phyloP scores from a whole-genome alignment of 37 sponge, comb jelly and placozoan species.

The Crambe crambe region DNA sequence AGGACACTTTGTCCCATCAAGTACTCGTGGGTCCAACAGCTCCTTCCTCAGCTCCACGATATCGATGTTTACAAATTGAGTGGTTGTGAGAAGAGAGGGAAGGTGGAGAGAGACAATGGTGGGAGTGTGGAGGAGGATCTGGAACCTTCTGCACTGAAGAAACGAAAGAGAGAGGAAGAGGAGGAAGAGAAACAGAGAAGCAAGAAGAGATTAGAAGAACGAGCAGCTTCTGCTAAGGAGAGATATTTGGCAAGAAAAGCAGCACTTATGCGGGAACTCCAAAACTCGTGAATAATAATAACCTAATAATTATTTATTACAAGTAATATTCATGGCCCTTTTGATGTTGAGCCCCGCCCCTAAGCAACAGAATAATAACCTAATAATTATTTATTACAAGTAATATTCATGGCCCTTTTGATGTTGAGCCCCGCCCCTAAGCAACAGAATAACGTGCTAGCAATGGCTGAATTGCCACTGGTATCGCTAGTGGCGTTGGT shows the following conservation, averaged over 20 bases:
- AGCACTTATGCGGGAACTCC: not conserved
- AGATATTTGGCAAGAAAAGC: conserved; percentile 69
- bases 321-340: not conserved
- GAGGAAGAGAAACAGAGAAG: conserved; percentile 14
- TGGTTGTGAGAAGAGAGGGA: conserved; percentile 40
- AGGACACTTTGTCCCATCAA: conserved; percentile 81
- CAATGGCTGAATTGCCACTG: not conserved
- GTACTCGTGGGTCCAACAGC: conserved; percentile 84
- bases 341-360: conserved; percentile 37
- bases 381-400: conserved; percentile 6
- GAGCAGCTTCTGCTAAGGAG: conserved; percentile 66
- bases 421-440: conserved; percentile 42
- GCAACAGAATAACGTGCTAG: not conserved
- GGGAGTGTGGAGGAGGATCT: not conserved
- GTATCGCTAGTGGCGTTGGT: no score
- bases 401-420: not conserved
- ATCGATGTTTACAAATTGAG: conserved; percentile 82
- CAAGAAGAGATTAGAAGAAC: conserved; percentile 23
- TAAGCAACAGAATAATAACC: not conserved
- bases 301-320: conserved; percentile 9
- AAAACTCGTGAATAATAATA: conserved; percentile 1
- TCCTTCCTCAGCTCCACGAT: conserved; percentile 78
- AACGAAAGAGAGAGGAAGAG: not conserved
- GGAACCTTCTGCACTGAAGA: not conserved
- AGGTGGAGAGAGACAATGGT: not conserved